Conservation (phyloP, 2,113 vertebrate species). For the Hemibagrus wyckioides region DNA sequence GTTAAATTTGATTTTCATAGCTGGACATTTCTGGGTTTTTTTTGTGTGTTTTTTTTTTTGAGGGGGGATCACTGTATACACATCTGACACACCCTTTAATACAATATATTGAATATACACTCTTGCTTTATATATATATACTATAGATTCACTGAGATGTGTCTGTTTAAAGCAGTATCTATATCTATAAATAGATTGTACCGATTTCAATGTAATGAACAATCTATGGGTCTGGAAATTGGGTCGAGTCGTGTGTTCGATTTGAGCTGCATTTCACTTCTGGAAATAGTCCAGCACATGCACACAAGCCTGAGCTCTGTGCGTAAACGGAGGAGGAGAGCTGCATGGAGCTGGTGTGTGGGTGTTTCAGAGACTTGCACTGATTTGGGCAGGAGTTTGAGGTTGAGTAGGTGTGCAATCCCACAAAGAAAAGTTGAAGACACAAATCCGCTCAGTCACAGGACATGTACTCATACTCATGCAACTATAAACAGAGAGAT, state of each 20-base stretch:
- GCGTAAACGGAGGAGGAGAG: slow-evolving; percentile 16
- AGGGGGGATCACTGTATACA: background rate
- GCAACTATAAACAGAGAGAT: slow-evolving; percentile 21
- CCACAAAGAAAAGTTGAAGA: slow-evolving; percentile 17
- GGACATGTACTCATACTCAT: background rate
- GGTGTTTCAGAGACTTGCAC: slow-evolving; percentile 33
- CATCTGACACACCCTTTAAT: background rate
- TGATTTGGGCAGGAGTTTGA: slow-evolving; percentile 36
- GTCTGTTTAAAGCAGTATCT: background rate
- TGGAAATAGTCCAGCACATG: background rate
- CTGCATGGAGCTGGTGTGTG: slow-evolving; percentile 21
- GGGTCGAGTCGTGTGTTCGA: background rate
- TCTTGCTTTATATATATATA: background rate
- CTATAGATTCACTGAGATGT: background rate
- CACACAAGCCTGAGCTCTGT: background rate
- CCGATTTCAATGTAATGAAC: background rate
- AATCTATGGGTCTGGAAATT: background rate
- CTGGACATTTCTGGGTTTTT: background rate
- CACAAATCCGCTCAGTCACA: slow-evolving; percentile 10
- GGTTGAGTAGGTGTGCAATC: slow-evolving; percentile 32
- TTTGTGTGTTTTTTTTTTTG: background rate
- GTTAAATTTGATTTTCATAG: background rate
- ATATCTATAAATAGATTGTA: background rate
- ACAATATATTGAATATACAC: background rate
- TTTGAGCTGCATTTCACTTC: background rate